A percentile compares a stretch with the other conserved stretches of the same genome.
Conservation (phyloP, 1,140 invertebrate genomes). For the Oncopeltus fasciatus region DNA sequence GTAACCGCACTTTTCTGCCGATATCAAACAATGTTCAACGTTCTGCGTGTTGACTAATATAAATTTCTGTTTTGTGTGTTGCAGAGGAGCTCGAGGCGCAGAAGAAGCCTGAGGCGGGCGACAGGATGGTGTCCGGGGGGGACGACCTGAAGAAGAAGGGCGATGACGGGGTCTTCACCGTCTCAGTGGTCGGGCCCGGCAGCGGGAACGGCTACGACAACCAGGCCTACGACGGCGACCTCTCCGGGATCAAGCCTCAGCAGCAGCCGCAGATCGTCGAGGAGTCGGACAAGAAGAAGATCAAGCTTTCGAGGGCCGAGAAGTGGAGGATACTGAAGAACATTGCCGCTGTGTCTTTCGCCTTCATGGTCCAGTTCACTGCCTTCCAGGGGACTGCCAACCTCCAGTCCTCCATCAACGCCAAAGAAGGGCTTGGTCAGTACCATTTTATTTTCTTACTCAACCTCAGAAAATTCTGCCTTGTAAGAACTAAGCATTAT, state of each 20-base stretch:
- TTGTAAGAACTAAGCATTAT: too few relatives aligned
- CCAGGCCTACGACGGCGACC: slow-evolving; percentile 37
- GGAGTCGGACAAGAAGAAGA: slow-evolving; percentile 50
- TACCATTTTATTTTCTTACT: too few relatives aligned
- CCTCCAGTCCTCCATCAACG: slow-evolving; percentile 75
- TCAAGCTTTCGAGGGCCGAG: slow-evolving; percentile 56
- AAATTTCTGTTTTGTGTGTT: too few relatives aligned
- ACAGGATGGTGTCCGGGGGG: slow-evolving; percentile 12
- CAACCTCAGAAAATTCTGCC: too few relatives aligned
- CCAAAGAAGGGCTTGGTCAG: slow-evolving; percentile 53
- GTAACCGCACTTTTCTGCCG: too few relatives aligned
- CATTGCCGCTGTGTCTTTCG: slow-evolving; percentile 65
- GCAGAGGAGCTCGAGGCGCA: too few relatives aligned
- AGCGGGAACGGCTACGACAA: slow-evolving; percentile 33
- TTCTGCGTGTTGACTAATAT: too few relatives aligned
- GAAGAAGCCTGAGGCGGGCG: too few relatives aligned
- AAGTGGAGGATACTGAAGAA: slow-evolving; percentile 81
- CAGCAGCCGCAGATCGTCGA: slow-evolving; percentile 41
- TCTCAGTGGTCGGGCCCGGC: slow-evolving; percentile 17
- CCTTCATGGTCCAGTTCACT: slow-evolving; percentile 87
- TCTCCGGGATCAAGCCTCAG: slow-evolving; percentile 36
- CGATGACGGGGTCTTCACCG: slow-evolving; percentile 23
- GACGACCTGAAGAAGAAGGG: slow-evolving; percentile 17
- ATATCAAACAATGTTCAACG: too few relatives aligned
- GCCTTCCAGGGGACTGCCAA: slow-evolving; percentile 77